A percentile compares a stretch with the other conserved stretches of the same genome.
Conservation (phyloP, 2,888 invertebrate species). For the Limnephilus auricula region DNA sequence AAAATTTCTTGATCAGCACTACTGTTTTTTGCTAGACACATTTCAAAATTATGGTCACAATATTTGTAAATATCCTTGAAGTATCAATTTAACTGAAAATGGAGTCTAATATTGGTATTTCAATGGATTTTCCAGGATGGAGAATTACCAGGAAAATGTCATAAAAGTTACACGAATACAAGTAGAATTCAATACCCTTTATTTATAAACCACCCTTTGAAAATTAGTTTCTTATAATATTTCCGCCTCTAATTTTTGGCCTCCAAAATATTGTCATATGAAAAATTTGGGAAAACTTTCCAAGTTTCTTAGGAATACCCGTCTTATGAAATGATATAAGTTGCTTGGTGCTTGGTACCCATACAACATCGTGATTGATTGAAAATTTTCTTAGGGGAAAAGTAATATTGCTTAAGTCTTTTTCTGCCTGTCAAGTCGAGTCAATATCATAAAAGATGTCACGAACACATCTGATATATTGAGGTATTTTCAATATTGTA, state of each 20-base stretch:
- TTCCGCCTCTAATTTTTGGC: neutral
- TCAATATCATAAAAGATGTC: neutral
- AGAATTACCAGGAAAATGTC: neutral
- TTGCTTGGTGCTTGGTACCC: neutral
- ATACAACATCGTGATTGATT: neutral
- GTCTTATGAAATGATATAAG: neutral
- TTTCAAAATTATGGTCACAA: no score
- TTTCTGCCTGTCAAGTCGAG: neutral
- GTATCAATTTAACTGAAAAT: no score
- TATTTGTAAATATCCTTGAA: no score
- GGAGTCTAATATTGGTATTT: no score
- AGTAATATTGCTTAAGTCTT: neutral
- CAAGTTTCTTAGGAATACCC: neutral
- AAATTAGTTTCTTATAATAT: neutral
- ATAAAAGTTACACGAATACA: neutral
- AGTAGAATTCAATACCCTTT: neutral
- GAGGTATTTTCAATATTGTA: neutral
- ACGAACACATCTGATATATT: neutral
- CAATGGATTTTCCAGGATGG: no score
- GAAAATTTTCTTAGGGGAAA: neutral
- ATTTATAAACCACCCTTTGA: neutral
- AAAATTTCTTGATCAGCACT: no score
- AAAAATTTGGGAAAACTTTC: neutral
- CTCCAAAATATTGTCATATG: neutral
- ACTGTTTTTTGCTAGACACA: no score